Base-by-base conservation (phyloP, 2,888 invertebrate species). In the Hypercompe scribonia region DNA sequence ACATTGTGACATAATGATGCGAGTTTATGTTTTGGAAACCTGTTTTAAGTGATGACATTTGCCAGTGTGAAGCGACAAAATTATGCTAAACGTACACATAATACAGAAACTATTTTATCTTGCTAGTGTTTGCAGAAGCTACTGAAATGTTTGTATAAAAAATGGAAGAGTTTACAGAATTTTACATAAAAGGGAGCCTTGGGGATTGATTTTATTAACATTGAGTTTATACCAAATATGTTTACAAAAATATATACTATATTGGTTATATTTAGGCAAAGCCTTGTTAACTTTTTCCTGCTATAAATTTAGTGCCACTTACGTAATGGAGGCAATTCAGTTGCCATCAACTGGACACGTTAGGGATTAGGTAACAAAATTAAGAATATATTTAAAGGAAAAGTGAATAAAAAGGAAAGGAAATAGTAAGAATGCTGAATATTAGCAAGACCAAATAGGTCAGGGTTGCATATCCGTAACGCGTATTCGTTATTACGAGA, bases 1-100 rank as follows among this genome's bases (percentile, higher is more conserved):
- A 80, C 83, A 81, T 63, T 61, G 68, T 68, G 54, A 24, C 78
- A 84, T 86, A 82, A 87, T 83, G 80, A 84, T 80, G 83, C 86
- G 85, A 84, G 83, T 78, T 78, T 78, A 78, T 74, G 76, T 58
- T 64, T 71, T 66, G 79, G 81, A 84, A 82, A 82, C 80, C 72
- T 76, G 75, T 80, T 65, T 50, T 70, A 70, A 70, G 50, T 50
- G 65, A 50, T 70, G 63, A 71, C 54, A 50, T 65, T 65, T 39
- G 31, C 36, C 46, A 15, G 61, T 18, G 18, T 65, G 24, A 5
- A 24, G 36, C 10, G 65, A n/a, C 54, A 33, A 18, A 65, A 39
- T 65, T 64, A 18, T 42, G 61, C 36, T 50, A 34, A 50, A 21
- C 34, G 31, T 70, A 46, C 33, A 70, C 46, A 69, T 64, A 64